These are phyloP conservation scores for Hermodice carunculata DNA, from an alignment of 2,888 invertebrate species.

Conservation along the genomic window DNA sequence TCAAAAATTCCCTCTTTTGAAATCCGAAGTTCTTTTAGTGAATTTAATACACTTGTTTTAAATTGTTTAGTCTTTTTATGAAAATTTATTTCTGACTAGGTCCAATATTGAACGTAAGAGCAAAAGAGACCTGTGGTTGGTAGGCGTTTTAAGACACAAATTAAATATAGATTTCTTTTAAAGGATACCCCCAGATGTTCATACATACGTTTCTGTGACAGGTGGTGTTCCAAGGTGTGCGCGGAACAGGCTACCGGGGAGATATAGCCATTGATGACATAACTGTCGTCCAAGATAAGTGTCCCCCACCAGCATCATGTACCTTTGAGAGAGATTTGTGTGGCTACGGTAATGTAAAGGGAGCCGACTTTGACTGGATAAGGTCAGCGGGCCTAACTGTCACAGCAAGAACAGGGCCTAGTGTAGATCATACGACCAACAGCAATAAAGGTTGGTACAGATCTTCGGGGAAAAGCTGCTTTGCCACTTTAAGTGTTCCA, in stretches of 20 bases:
- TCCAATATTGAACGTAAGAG: no score
- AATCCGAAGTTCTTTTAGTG: no score
- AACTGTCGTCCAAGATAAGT: slow-evolving; percentile 52
- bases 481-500: no score
- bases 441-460: slow-evolving; percentile 10
- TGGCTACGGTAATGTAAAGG: slow-evolving; percentile 52
- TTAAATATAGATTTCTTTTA: not conserved
- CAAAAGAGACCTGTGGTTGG: no score
- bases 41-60: no score
- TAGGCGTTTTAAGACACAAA: no score
- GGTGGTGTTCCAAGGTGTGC: not conserved
- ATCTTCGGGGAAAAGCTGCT: no score
- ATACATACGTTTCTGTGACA: not conserved
- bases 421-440: slow-evolving; percentile 51
- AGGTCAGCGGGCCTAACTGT: slow-evolving; percentile 45
- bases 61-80: no score
- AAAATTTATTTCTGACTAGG: no score
- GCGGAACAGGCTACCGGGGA: not conserved
- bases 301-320: slow-evolving; percentile 43
- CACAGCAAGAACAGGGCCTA: slow-evolving; percentile 53
- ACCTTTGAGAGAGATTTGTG: slow-evolving; percentile 62
- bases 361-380: slow-evolving; percentile 57
- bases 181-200: not conserved
- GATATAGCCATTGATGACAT: slow-evolving; percentile 68
- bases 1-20: no score